A percentile compares a stretch with the other conserved stretches of the same genome.
These are phyloP conservation scores for Aspidiotus destructor DNA, from an alignment of 2,888 invertebrate genomes.

Conservation along the genomic window DNA sequence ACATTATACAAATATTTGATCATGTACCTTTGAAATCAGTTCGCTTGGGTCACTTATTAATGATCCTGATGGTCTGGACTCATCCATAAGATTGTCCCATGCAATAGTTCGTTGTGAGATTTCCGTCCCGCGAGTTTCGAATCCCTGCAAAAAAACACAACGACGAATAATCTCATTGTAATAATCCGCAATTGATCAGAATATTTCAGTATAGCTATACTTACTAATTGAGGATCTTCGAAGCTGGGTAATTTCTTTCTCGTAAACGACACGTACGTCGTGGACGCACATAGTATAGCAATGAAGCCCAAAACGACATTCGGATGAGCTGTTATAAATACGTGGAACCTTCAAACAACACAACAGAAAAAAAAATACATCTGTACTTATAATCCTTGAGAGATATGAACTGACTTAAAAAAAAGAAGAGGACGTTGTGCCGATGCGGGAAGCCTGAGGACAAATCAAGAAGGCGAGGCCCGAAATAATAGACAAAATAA, in stretches of 20 bases:
- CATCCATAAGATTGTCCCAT: slow-evolving; percentile 73
- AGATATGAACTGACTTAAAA: no score
- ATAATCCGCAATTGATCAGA: background rate
- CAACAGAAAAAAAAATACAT: no score
- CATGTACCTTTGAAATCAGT: slow-evolving; percentile 17
- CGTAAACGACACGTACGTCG: slow-evolving; percentile 12
- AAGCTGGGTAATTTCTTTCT: slow-evolving; percentile 22
- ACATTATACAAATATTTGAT: no score
- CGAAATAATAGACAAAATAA: no score
- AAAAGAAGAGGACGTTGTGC: no score
- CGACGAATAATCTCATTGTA: background rate
- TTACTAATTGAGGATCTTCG: slow-evolving; percentile 26
- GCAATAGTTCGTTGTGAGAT: slow-evolving; percentile 69
- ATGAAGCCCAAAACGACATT: slow-evolving; percentile 11
- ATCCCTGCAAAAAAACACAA: slow-evolving; percentile 53
- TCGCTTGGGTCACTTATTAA: slow-evolving; percentile 58
- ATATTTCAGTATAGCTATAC: background rate
- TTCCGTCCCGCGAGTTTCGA: slow-evolving; percentile 81
- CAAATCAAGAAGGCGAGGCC: no score
- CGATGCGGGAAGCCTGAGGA: no score
- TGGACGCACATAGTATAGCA: background rate
- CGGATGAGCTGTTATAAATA: slow-evolving; percentile 7
- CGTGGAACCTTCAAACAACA: slow-evolving; percentile 10
- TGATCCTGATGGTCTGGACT: slow-evolving; percentile 57
- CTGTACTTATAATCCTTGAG: no score